Conservation (phyloP, 2,797 vertebrate genomes). For the Carapus acus region DNA sequence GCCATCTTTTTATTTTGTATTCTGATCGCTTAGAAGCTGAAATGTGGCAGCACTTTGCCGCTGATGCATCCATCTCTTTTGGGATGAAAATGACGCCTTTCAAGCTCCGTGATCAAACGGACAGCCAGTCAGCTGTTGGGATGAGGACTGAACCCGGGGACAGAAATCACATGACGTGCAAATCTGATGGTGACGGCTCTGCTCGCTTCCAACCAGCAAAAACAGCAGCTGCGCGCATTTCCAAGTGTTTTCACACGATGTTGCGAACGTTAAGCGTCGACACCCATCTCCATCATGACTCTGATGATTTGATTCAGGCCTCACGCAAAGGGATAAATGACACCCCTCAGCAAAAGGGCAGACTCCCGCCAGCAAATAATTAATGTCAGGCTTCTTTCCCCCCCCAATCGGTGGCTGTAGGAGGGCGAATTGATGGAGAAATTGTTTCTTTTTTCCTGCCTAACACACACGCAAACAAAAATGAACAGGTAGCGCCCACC, state of each 20-base stretch:
- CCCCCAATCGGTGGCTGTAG: constrained; percentile 26
- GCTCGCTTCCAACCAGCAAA: not conserved
- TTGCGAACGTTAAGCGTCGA: not conserved
- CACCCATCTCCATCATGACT: constrained; percentile 26
- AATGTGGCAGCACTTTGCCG: constrained; percentile 24
- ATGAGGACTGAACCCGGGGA: constrained; percentile 31
- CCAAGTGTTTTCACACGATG: constrained; percentile 2
- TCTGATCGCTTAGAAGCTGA: constrained; percentile 33
- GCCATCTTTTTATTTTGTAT: constrained; percentile 10
- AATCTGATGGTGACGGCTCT: constrained; percentile 3
- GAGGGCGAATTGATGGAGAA: constrained; percentile 24
- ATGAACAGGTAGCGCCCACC: not conserved
- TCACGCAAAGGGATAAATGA: constrained; percentile 52
- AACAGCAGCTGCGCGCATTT: not conserved
- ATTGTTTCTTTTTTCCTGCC: constrained; percentile 23
- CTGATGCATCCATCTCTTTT: constrained; percentile 32
- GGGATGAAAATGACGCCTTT: constrained; percentile 39
- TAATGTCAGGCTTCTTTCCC: constrained; percentile 57
- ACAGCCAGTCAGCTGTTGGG: not conserved
- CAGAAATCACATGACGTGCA: constrained; percentile 26
- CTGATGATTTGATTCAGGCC: constrained; percentile 41
- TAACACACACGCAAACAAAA: constrained; percentile 21
- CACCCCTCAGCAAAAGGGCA: constrained; percentile 64
- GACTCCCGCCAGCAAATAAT: constrained; percentile 69
- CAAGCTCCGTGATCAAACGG: constrained; percentile 14